These are phyloP conservation scores for Platycercus adscitus DNA, from an alignment of 2,113 vertebrate genomes.

Conservation along the genomic window DNA sequence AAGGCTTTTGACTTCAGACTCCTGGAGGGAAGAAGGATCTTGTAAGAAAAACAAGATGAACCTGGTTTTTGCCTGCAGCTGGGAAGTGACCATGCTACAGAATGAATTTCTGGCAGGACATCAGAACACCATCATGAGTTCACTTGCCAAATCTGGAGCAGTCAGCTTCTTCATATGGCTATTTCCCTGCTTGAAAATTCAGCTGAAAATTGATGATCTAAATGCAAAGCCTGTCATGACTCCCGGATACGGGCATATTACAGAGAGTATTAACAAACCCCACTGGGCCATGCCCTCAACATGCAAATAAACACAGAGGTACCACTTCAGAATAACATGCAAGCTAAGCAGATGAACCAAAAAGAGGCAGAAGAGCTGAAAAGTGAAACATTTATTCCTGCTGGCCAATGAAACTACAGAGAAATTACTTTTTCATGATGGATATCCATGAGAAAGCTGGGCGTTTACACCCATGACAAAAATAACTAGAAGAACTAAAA, in stretches of 20 bases:
- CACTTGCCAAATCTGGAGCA: not conserved
- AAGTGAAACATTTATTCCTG: not conserved
- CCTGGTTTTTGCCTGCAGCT: not conserved
- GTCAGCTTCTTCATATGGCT: not conserved
- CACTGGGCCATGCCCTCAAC: not conserved
- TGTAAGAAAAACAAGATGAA: not conserved
- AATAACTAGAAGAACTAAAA: not conserved
- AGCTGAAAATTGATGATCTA: rapidly evolving
- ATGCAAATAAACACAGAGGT: not conserved
- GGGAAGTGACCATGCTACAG: not conserved
- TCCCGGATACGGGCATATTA: not conserved
- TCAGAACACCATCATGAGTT: not conserved
- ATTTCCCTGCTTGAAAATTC: not conserved
- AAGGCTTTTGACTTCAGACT: not conserved
- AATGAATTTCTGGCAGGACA: not conserved
- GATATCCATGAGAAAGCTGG: not conserved
- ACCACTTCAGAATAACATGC: not conserved
- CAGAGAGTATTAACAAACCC: not conserved
- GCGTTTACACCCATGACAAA: not conserved
- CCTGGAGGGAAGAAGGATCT: not conserved
- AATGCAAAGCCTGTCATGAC: not conserved
- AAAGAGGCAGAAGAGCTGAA: not conserved
- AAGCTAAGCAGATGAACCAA: not conserved
- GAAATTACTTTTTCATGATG: not conserved
- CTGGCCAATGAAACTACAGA: not conserved